Evolutionary conservation across 2,797 vertebrate genomes (phyloP), one percentile per base, ranked within the genome.

Genomic region (Syngnathus acus): DNA sequence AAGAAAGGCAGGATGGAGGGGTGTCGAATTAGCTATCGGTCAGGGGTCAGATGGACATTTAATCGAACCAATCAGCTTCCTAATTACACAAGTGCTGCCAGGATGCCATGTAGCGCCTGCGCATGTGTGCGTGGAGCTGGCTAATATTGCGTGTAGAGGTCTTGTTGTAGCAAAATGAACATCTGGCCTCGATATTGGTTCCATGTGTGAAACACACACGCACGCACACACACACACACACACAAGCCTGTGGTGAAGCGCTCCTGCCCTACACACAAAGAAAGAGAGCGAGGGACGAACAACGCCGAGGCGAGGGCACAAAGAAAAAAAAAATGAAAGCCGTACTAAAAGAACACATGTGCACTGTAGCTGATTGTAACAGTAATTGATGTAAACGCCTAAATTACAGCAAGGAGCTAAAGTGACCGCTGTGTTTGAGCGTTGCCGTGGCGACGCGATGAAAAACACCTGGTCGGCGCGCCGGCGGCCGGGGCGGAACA

Each of bases 301-400:
- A 66, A 14, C 37, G 72, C 39, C 68, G 72, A 73, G 72, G 63
- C 38, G 42, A 69, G 48, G 57, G 65, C 62, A 38, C 75, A 78
- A 76, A 78, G 68, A 67, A 53, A 13, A 14, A 16, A 5, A 45
- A 73, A 78, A 80, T 32, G 83, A 77, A 70, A 75, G 50, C 8
- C n/a, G 32, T 16, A 42, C 43, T 23, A 63, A 8, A 42, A 68
- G 43, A 10, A 38, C 60, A 67, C 59, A 73, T 72, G 74, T 82
- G 82, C 70, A 78, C 75, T 73, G 70, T 74, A 83, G 84, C 70
- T 85, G 86, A 88, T 88, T 87, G 84, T 87, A 88, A 88, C 84
- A 82, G 85, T 89, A 89, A 89, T 89, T 89, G 88, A 88, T 88
- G 87, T 88, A 88, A 89, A 88, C 85, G 88, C 87, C 84, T 88